These are phyloP conservation scores for Trisateles emortualis DNA, from an alignment of 2,888 invertebrate species.

Conservation along the genomic window DNA sequence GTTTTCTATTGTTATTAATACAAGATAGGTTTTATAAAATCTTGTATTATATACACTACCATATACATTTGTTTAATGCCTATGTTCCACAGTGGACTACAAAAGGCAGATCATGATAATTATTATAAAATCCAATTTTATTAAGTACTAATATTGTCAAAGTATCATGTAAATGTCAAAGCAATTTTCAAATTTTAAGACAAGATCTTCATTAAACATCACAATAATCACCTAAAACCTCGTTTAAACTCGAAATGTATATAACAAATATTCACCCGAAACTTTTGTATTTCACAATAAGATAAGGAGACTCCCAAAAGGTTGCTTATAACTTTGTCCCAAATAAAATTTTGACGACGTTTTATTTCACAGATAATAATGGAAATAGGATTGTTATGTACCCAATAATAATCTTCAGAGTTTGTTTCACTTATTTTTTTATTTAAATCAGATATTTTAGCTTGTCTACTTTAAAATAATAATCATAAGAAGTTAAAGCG, in stretches of 20 bases:
- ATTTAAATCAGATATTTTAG: not conserved
- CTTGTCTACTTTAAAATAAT: not conserved
- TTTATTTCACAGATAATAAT: conserved; percentile 16
- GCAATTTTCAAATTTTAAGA: not conserved
- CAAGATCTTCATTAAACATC: conserved; percentile 1
- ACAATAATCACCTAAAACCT: conserved; percentile 3
- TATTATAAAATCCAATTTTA: too few species aligned
- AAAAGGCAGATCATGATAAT: too few species aligned
- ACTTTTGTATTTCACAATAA: conserved; percentile 32
- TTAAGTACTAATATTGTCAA: too few species aligned
- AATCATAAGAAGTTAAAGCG: not conserved
- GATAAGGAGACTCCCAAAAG: conserved; percentile 14
- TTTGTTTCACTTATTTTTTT: not conserved
- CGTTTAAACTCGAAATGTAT: conserved; percentile 16
- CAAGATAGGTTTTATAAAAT: too few species aligned
- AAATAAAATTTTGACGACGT: conserved; percentile 18
- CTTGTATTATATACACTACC: too few species aligned
- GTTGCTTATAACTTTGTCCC: conserved; percentile 22
- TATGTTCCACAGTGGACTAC: too few species aligned
- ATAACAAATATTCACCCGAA: conserved; percentile 16
- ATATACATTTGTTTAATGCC: too few species aligned
- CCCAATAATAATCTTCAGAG: conserved; percentile 8
- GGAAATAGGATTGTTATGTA: conserved; percentile 1
- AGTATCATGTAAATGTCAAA: too few species aligned
- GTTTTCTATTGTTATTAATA: too few species aligned